Conservation (phyloP, 1,140 invertebrate species). For the Maconellicoccus hirsutus region DNA sequence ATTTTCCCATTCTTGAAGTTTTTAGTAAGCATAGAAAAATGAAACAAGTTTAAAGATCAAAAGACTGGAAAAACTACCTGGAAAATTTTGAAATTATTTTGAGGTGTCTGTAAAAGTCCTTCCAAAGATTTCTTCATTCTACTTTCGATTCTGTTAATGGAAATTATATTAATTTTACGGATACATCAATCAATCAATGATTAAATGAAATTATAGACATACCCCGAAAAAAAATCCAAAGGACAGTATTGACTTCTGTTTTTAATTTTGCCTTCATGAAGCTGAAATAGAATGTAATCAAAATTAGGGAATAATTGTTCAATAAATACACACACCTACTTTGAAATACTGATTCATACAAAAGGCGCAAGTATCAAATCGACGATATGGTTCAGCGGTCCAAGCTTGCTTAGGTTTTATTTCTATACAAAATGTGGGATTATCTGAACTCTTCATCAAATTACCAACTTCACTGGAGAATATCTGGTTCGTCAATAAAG, state of each 20-base stretch:
- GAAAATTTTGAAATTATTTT: constrained; percentile 25
- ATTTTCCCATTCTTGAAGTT: not conserved
- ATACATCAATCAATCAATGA: too few species aligned
- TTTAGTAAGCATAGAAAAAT: too few species aligned
- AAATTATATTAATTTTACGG: too few species aligned
- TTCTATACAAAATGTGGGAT: constrained; percentile 15
- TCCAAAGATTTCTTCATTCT: not conserved
- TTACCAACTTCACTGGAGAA: not conserved
- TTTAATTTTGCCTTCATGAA: not conserved
- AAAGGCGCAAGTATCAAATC: constrained; percentile 1
- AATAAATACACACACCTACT: not conserved
- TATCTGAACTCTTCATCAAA: not conserved
- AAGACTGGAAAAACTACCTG: not conserved
- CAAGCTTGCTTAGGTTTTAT: constrained; percentile 26
- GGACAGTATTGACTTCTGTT: constrained; percentile 11
- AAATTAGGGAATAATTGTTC: not conserved
- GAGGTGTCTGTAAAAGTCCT: not conserved
- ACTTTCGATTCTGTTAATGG: not conserved
- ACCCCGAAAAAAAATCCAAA: constrained; percentile 24
- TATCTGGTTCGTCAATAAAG: not conserved
- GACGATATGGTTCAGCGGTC: not conserved
- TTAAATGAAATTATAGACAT: not conserved
- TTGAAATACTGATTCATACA: constrained; percentile 25
- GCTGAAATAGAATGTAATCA: not conserved
- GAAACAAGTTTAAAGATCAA: too few species aligned